A percentile compares a stretch with the other conserved stretches of the same genome.
Conservation (phyloP, 1,140 invertebrate species). For the Diploscapter pachys region DNA sequence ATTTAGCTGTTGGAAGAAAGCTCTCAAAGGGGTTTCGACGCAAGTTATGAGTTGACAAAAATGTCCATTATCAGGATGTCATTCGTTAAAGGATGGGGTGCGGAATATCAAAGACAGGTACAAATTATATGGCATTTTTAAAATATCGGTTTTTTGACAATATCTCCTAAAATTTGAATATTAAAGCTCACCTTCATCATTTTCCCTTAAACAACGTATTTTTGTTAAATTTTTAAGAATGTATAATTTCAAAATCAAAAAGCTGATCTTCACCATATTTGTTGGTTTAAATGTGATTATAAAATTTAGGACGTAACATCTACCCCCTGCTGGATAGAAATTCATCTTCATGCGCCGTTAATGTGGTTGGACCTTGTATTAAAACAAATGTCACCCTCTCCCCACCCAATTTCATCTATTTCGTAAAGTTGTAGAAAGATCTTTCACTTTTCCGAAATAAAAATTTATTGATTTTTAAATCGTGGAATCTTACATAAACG, state of each 20-base stretch:
- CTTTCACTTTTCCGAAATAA: no score
- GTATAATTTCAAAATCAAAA: no score
- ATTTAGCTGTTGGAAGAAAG: slow-evolving; percentile 59
- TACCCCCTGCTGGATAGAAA: slow-evolving; percentile 93
- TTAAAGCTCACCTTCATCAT: no score
- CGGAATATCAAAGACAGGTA: slow-evolving; percentile 80
- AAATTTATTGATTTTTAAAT: no score
- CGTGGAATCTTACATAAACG: no score
- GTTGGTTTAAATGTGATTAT: no score
- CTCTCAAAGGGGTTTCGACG: slow-evolving; percentile 61
- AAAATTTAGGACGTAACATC: slow-evolving; percentile 75
- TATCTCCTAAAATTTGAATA: no score
- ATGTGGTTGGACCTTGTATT: slow-evolving; percentile 31
- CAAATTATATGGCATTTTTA: no score
- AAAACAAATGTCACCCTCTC: slow-evolving; percentile 23
- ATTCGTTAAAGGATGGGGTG: slow-evolving; percentile 93
- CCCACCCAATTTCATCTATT: slow-evolving; percentile 32
- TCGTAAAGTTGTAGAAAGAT: background rate
- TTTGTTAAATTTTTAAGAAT: no score
- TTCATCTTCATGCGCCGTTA: slow-evolving; percentile 82
- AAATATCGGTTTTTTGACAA: no score
- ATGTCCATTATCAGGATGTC: slow-evolving; percentile 75
- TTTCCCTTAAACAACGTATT: no score
- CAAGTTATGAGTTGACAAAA: slow-evolving; percentile 63
- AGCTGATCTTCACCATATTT: no score